These are phyloP conservation scores for Enteromius anoplus DNA, from an alignment of 2,797 vertebrate species.

Conservation along the genomic window DNA sequence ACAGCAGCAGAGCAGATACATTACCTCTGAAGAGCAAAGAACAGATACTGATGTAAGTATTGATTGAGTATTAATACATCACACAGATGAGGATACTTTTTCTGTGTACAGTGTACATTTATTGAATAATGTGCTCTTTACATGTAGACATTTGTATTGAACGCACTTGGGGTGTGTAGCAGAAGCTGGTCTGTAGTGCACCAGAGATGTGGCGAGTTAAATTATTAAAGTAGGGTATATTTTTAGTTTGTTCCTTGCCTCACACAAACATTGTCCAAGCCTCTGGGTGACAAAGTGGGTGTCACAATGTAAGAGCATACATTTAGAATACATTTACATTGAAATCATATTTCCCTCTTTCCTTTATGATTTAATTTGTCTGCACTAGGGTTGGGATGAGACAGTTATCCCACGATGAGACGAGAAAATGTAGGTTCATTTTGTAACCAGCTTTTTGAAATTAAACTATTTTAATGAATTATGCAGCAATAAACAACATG, in stretches of 20 bases:
- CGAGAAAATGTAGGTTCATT: too few species aligned
- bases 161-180: not conserved
- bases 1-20: not conserved
- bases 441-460: too few species aligned
- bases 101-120: constrained; percentile 23
- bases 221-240: constrained; percentile 24
- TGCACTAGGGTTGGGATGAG: too few species aligned
- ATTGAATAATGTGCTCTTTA: constrained; percentile 20
- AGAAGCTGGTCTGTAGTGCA: constrained; percentile 11
- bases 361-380: constrained; percentile 3
- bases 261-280: not conserved
- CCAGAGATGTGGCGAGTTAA: constrained; percentile 1
- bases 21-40: constrained; percentile 6
- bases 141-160: constrained; percentile 6
- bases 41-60: constrained; percentile 20
- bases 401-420: too few species aligned
- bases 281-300: constrained; percentile 9
- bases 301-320: constrained; percentile 27
- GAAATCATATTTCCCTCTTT: not conserved
- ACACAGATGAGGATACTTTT: constrained; percentile 3
- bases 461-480: too few species aligned
- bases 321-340: constrained; percentile 24
- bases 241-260: constrained; percentile 15
- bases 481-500: too few species aligned
- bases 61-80: constrained; percentile 16